phyloP scores from a whole-genome alignment of 2,797 vertebrate genomes.

The Coregonus sp. region DNA sequence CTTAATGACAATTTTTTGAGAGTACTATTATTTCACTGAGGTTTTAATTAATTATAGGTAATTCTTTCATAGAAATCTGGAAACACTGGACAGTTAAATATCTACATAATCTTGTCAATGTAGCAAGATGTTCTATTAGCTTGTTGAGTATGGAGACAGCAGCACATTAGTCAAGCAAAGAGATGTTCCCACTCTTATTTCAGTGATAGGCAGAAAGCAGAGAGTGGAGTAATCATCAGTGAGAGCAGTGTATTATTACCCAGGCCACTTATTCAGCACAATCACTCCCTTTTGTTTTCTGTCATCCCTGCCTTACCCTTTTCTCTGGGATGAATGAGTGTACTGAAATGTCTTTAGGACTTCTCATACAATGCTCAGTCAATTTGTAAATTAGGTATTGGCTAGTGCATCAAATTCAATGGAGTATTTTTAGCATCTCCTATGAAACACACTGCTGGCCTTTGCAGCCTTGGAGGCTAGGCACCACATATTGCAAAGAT shows the following conservation, averaged over 20 bases:
- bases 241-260: slow-evolving; percentile 2
- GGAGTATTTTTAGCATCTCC: background rate
- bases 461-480: background rate
- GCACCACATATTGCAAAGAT: background rate
- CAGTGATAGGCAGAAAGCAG: background rate
- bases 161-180: background rate
- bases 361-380: background rate
- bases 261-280: background rate
- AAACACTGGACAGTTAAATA: background rate
- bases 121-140: background rate
- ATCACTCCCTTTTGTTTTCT: slow-evolving; percentile 7
- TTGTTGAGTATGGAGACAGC: background rate
- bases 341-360: background rate
- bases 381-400: background rate
- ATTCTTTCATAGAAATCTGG: no score
- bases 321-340: background rate
- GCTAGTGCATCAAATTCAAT: slow-evolving; percentile 6
- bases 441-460: background rate
- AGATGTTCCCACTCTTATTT: no score
- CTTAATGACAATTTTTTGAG: no score
- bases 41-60: no score
- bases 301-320: background rate
- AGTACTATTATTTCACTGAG: no score
- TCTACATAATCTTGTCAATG: background rate
- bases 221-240: slow-evolving; percentile 9